A percentile compares a stretch with the other conserved stretches of the same genome.
These are phyloP conservation scores for Gastracanthus pulcherrimus DNA, from an alignment of 2,888 invertebrate genomes.

Conservation along the genomic window DNA sequence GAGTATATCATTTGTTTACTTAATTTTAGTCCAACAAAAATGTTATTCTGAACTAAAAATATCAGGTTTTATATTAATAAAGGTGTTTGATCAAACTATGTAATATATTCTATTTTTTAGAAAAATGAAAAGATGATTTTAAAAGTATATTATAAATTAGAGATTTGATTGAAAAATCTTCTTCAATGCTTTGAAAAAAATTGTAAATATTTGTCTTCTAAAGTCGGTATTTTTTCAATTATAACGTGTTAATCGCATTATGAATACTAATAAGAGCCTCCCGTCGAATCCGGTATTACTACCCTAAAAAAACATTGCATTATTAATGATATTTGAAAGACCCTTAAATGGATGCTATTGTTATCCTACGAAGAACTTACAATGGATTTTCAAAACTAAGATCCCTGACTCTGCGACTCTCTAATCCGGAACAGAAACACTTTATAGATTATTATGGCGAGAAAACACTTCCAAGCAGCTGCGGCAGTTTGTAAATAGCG, in stretches of 20 bases:
- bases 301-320: constrained; percentile 56
- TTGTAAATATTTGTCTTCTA: too few relatives aligned
- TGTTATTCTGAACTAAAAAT: too few relatives aligned
- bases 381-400: constrained; percentile 44
- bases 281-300: neutral
- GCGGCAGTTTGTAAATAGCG: constrained; percentile 8
- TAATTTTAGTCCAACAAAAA: too few relatives aligned
- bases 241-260: constrained; percentile 52
- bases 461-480: constrained; percentile 23
- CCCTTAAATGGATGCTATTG: constrained; percentile 50
- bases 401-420: constrained; percentile 30
- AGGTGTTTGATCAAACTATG: too few relatives aligned
- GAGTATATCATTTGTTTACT: too few relatives aligned
- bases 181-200: too few relatives aligned
- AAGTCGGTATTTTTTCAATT: constrained; percentile 4
- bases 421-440: constrained; percentile 38
- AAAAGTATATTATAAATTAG: too few relatives aligned
- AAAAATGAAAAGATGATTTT: too few relatives aligned
- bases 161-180: too few relatives aligned
- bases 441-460: constrained; percentile 29
- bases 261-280: constrained; percentile 43
- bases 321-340: constrained; percentile 56
- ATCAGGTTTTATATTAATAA: too few relatives aligned
- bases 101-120: too few relatives aligned
- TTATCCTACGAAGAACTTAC: constrained; percentile 35